phyloP scores from a whole-genome alignment of 2,888 invertebrate genomes.

The Tyria jacobaeae region DNA sequence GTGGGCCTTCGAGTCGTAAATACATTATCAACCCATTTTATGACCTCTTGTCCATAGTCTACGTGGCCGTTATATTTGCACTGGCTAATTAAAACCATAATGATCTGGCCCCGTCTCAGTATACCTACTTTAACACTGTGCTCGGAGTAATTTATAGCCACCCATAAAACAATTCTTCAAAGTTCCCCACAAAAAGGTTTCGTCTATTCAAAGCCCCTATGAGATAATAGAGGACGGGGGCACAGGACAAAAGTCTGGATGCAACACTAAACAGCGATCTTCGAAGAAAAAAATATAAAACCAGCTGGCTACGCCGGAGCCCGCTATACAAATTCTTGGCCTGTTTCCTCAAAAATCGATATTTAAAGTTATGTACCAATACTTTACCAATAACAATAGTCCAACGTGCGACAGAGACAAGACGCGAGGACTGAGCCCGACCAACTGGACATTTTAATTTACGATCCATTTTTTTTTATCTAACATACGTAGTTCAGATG shows the following conservation, averaged over 20 bases:
- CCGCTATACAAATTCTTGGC: slow-evolving; percentile 73
- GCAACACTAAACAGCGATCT: slow-evolving; percentile 73
- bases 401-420: slow-evolving; percentile 69
- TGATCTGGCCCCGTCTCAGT: slow-evolving; percentile 57
- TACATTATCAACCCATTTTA: slow-evolving; percentile 48
- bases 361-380: slow-evolving; percentile 82
- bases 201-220: slow-evolving; percentile 75
- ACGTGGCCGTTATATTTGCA: slow-evolving; percentile 44
- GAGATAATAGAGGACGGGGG: slow-evolving; percentile 80
- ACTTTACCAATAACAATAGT: slow-evolving; percentile 75
- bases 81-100: slow-evolving; percentile 67
- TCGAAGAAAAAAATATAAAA: slow-evolving; percentile 73
- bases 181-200: slow-evolving; percentile 79
- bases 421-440: slow-evolving; percentile 59
- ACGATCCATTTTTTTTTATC: slow-evolving; percentile 78
- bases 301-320: slow-evolving; percentile 74
- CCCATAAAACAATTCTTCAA: slow-evolving; percentile 84
- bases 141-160: slow-evolving; percentile 75
- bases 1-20: slow-evolving; percentile 46
- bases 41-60: slow-evolving; percentile 27
- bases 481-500: slow-evolving; percentile 77
- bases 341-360: slow-evolving; percentile 78
- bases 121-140: slow-evolving; percentile 55
- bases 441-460: slow-evolving; percentile 84
- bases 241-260: slow-evolving; percentile 80